Percentiles rank a stretch among this genome's conserved stretches.
Evolutionary conservation across 2,797 vertebrate species (phyloP).

Genomic region (Gallinago stenura): DNA sequence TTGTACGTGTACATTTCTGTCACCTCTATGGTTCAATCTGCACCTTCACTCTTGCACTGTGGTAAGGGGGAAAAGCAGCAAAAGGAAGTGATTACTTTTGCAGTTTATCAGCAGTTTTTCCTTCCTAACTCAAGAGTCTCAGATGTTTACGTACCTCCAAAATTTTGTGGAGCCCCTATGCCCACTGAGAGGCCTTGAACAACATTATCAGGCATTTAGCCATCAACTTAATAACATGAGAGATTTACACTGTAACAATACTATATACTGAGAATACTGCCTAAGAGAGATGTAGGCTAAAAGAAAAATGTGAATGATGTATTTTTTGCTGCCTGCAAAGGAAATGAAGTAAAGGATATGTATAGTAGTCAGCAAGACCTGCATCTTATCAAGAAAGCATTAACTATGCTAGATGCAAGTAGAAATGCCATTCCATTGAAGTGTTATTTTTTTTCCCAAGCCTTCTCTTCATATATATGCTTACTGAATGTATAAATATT

Average conservation of each 20-base stretch:
- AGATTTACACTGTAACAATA: not conserved
- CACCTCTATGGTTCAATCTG: not conserved
- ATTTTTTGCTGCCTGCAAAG: conserved; percentile 11
- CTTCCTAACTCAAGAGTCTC: not conserved
- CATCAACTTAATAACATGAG: not conserved
- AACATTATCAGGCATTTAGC: not conserved
- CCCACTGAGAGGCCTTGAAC: not conserved
- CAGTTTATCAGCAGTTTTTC: not conserved
- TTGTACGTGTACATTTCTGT: not conserved
- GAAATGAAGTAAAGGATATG: not conserved
- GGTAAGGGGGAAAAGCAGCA: not conserved
- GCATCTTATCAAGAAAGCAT: conserved; percentile 27
- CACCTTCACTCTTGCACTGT: not conserved
- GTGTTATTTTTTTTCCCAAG: not conserved
- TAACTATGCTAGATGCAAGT: not conserved
- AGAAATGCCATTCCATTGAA: not conserved
- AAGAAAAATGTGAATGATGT: not conserved
- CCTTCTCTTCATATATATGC: not conserved
- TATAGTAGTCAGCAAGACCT: conserved; percentile 9
- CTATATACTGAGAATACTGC: not conserved
- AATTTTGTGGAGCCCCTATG: not conserved
- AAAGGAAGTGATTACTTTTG: not conserved
- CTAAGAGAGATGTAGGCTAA: not conserved
- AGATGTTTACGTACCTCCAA: not conserved
- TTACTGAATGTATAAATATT: not conserved